Conservation (phyloP, 1,140 invertebrate species). For the Neomicropteryx cornuta region DNA sequence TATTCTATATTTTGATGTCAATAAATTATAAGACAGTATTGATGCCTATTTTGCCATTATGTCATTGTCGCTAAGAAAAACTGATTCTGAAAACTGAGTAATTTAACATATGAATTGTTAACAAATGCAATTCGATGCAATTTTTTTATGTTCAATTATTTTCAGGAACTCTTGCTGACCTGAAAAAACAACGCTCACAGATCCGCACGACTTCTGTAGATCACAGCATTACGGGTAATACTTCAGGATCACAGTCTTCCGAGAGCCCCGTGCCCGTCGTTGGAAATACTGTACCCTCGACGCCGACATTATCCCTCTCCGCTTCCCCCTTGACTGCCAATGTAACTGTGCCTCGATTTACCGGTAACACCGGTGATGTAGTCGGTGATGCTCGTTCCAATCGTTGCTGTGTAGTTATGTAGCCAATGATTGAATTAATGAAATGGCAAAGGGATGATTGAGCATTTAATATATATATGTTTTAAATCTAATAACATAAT, state of each 20-base stretch:
- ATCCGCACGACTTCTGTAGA: constrained; percentile 51
- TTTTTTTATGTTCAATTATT: too few relatives aligned
- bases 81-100: too few relatives aligned
- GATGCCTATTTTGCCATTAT: too few relatives aligned
- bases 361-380: constrained; percentile 35
- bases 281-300: neutral
- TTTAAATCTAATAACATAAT: too few relatives aligned
- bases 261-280: constrained; percentile 1
- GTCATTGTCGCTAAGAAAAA: too few relatives aligned
- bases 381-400: constrained; percentile 35
- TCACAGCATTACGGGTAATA: constrained; percentile 19
- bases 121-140: too few relatives aligned
- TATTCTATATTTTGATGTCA: too few relatives aligned
- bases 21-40: too few relatives aligned
- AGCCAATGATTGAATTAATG: constrained; percentile 7
- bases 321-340: constrained; percentile 1
- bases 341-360: constrained; percentile 29
- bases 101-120: too few relatives aligned
- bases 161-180: constrained; percentile 66
- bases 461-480: too few relatives aligned
- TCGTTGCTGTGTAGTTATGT: constrained; percentile 39
- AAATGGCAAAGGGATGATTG: too few relatives aligned
- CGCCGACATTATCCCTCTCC: neutral
- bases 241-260: neutral
- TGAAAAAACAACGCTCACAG: constrained; percentile 81